Conservation (phyloP, 1,140 invertebrate genomes). For the Coptotermes formosanus region DNA sequence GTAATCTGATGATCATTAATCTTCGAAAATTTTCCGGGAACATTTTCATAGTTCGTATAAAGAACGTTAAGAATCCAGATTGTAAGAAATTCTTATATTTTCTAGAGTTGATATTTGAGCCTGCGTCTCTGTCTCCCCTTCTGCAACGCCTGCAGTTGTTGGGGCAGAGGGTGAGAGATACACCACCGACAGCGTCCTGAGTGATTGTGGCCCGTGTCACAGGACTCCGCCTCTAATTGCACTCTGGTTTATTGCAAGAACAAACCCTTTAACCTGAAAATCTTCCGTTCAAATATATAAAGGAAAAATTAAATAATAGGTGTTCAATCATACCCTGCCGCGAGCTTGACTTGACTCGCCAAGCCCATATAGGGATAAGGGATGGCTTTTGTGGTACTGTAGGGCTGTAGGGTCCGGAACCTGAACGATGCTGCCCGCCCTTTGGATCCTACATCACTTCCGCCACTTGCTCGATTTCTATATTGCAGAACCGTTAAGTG, state of each 20-base stretch:
- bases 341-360: background rate
- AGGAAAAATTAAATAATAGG: slow-evolving; percentile 13
- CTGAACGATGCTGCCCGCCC: background rate
- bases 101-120: no score
- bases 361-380: background rate
- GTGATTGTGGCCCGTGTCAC: background rate
- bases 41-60: no score
- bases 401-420: background rate
- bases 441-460: background rate
- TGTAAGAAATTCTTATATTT: no score
- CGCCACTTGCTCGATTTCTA: background rate
- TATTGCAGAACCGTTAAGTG: background rate
- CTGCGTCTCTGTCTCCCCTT: no score
- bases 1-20: no score
- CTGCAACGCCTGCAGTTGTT: background rate
- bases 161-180: background rate
- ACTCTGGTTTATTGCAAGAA: background rate
- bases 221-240: background rate
- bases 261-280: background rate
- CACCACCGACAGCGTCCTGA: background rate
- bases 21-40: no score
- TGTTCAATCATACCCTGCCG: slow-evolving; percentile 9
- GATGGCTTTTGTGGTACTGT: background rate
- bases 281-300: background rate
- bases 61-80: no score